These are phyloP conservation scores for Chlorops oryzae DNA, from an alignment of 1,140 invertebrate genomes.

Conservation along the genomic window DNA sequence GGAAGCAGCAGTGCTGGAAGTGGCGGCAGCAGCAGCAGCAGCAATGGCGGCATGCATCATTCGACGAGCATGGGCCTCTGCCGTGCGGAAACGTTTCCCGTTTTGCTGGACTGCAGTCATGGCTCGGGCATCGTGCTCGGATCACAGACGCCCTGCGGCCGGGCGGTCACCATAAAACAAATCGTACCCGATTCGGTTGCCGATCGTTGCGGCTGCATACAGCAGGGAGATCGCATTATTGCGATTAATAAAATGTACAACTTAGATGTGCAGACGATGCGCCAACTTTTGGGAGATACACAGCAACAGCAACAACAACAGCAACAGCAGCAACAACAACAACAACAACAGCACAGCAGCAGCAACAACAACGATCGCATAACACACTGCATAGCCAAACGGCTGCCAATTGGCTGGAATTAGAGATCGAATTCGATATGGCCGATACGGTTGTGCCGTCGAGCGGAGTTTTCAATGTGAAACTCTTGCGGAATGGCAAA, in stretches of 20 bases:
- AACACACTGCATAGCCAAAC: too few species aligned
- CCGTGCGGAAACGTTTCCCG: constrained; percentile 42
- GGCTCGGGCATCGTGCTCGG: constrained; percentile 41
- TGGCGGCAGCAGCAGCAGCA: neutral
- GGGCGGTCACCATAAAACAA: constrained; percentile 35
- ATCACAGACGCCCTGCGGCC: constrained; percentile 18
- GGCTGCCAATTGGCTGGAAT: constrained; percentile 52
- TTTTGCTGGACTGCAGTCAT: constrained; percentile 43
- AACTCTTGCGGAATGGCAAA: constrained; percentile 69
- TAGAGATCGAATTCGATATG: constrained; percentile 84
- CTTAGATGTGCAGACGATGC: constrained; percentile 49
- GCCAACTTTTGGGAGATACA: constrained; percentile 47
- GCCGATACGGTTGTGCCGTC: constrained; percentile 86
- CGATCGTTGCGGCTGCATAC: constrained; percentile 65
- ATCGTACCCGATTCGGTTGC: constrained; percentile 44
- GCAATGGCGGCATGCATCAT: constrained; percentile 16
- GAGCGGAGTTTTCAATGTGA: constrained; percentile 83
- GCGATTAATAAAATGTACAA: constrained; percentile 70
- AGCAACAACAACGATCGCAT: constrained; percentile 4
- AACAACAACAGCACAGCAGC: constrained; percentile 8
- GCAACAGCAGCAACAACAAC: constrained; percentile 4
- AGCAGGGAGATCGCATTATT: constrained; percentile 76
- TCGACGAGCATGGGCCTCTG: constrained; percentile 33
- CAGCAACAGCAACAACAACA: constrained; percentile 4
- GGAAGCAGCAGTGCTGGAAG: neutral